A percentile compares a stretch with the other conserved stretches of the same genome.
These are phyloP conservation scores for Enteromius unitaeniatus DNA, from an alignment of 2,797 vertebrate genomes.

Conservation along the genomic window DNA sequence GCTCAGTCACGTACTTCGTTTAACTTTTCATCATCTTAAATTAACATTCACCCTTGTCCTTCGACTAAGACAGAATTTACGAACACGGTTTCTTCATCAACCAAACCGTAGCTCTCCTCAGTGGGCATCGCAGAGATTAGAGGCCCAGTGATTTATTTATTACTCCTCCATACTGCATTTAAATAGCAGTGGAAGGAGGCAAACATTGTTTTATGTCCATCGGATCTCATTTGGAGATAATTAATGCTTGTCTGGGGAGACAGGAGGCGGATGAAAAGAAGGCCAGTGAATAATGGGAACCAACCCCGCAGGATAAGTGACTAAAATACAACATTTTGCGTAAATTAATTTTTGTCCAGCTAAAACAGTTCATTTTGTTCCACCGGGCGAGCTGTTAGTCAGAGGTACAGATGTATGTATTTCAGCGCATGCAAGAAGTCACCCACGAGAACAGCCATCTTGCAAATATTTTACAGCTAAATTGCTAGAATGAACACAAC, in stretches of 20 bases:
- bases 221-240: constrained; percentile 29
- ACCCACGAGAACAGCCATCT: constrained; percentile 36
- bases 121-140: constrained; percentile 13
- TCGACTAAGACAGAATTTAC: constrained; percentile 11
- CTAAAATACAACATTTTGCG: neutral
- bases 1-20: neutral
- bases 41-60: constrained; percentile 18
- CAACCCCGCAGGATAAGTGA: constrained; percentile 20
- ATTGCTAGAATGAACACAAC: constrained; percentile 68
- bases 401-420: constrained; percentile 35
- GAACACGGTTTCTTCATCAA: constrained; percentile 13
- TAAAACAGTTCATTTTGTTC: neutral
- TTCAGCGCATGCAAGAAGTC: neutral
- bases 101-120: neutral
- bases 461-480: constrained; percentile 57
- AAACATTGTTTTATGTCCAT: constrained; percentile 52
- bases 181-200: neutral
- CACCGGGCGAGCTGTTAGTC: neutral
- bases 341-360: constrained; percentile 17
- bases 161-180: constrained; percentile 26
- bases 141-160: constrained; percentile 37
- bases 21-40: constrained; percentile 10
- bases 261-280: constrained; percentile 11
- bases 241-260: constrained; percentile 39
- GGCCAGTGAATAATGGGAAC: constrained; percentile 1